Conservation (phyloP, 64 coral and sea anemone genomes). For the Astreopora myriophthalma region DNA sequence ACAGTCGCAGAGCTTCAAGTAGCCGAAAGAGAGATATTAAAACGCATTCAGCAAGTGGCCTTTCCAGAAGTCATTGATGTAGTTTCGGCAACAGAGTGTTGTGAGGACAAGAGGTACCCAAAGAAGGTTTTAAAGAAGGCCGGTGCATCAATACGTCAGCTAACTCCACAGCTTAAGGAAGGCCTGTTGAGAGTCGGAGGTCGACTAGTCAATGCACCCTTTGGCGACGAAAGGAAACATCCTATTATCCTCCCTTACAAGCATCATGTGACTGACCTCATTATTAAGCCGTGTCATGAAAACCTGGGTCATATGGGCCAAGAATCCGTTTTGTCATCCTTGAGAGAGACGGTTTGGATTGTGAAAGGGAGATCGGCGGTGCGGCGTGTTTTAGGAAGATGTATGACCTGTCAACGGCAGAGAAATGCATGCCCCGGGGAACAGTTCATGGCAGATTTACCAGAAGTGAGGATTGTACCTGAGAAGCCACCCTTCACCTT, state of each 20-base stretch:
- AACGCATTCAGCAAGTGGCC: neutral
- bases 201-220: conserved; percentile 16
- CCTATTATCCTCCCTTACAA: neutral
- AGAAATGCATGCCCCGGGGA: conserved; percentile 42
- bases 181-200: conserved; percentile 50
- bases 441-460: conserved; percentile 61
- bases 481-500: conserved; percentile 36
- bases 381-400: conserved; percentile 8
- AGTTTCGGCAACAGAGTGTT: neutral
- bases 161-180: conserved; percentile 27
- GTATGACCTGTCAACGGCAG: conserved; percentile 35
- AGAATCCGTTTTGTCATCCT: conserved; percentile 57
- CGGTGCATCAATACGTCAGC: neutral
- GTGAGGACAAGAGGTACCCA: neutral
- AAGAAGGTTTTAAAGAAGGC: conserved; percentile 2
- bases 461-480: neutral
- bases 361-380: conserved; percentile 68
- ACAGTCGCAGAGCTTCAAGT: conserved; percentile 23
- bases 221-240: conserved; percentile 26
- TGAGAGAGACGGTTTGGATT: conserved; percentile 56
- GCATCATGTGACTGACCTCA: conserved; percentile 58
- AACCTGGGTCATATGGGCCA: conserved; percentile 66
- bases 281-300: conserved; percentile 35
- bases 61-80: conserved; percentile 12
- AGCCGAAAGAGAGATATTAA: conserved; percentile 23